These are phyloP conservation scores for Colistium nudipinnis DNA, from an alignment of 2,113 vertebrate genomes.

Conservation along the genomic window DNA sequence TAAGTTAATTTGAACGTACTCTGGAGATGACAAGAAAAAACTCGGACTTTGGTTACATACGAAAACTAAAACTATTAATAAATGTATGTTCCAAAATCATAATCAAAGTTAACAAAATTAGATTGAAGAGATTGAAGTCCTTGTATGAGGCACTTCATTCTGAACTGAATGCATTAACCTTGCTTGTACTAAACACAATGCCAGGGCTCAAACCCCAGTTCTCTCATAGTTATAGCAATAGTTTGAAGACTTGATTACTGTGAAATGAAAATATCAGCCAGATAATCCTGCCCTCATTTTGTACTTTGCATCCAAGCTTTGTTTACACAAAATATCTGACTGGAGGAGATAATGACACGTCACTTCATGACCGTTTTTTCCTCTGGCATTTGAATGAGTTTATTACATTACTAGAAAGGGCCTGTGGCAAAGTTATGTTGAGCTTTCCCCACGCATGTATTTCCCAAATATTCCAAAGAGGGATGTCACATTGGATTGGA, in stretches of 20 bases:
- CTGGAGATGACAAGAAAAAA: too few species aligned
- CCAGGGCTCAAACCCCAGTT: neutral
- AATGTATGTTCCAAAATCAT: too few species aligned
- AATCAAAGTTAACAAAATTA: too few species aligned
- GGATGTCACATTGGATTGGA: constrained; percentile 12
- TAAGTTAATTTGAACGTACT: too few species aligned
- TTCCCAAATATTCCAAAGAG: constrained; percentile 24
- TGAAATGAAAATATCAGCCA: constrained; percentile 22
- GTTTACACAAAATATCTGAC: constrained; percentile 27
- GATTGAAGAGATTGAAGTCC: neutral
- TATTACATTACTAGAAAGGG: constrained; percentile 26
- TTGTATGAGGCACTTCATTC: neutral
- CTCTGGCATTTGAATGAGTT: constrained; percentile 36
- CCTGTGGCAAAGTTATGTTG: constrained; percentile 20
- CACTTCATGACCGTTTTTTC: constrained; percentile 12
- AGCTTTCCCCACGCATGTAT: neutral
- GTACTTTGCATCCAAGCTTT: constrained; percentile 14
- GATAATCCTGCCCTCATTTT: constrained; percentile 5
- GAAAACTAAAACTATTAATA: too few species aligned
- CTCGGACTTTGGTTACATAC: too few species aligned
- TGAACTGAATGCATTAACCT: neutral
- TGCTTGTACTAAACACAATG: neutral
- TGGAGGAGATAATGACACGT: constrained; percentile 30
- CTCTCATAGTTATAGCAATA: constrained; percentile 1
- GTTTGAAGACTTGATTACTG: constrained; percentile 12